Evolutionary conservation across 2,113 vertebrate species (phyloP), one percentile per base, ranked within the genome.

Genomic region (Phrynocephalus versicolor): DNA sequence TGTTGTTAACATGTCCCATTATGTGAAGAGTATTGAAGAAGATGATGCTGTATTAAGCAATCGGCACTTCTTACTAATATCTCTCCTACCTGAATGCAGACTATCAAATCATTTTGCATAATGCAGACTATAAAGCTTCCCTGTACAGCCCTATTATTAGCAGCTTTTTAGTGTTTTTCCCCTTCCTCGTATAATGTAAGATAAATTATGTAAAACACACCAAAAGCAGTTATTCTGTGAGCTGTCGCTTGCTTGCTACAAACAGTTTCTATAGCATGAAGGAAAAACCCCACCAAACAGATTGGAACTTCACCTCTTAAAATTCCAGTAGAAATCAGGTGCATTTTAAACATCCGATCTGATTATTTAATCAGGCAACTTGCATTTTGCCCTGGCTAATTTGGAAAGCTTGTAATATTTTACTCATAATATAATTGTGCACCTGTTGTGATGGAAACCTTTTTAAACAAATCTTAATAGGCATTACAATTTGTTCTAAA

Each of bases 331-430:
- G 94, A 96, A 97, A 96, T 97, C 95, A 96, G 96, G 94, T 95
- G 95, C 95, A 95, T 96, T 96, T 97, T 95, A 97, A 96, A 95
- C 94, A 96, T 94, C 95, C 94, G 86, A 91, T 95, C 94, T 96
- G 95, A 97, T 97, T 97, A 97, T 96, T 96, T 96, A 96, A 97
- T 97, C 96, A 97, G 94, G 95, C 95, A 95, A 95, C 95, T 94
- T 95, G 92, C 96, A 96, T 96, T 96, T 96, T 96, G 96, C 95
- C 96, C 95, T 85, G 93, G 94, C 93, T 97, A 96, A 97, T 97
- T 97, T 96, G 91, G 94, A 96, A 96, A 93, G 93, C 93, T 96
- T 96, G 96, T 97, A 97, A 96, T 97, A 97, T 97, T 96, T 97
- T 96, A 96, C 96, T 96, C 94, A 95, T 95, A 96, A 95, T 97